Conservation (phyloP, 2,797 vertebrate genomes). For the Pantherophis vulpinus region DNA sequence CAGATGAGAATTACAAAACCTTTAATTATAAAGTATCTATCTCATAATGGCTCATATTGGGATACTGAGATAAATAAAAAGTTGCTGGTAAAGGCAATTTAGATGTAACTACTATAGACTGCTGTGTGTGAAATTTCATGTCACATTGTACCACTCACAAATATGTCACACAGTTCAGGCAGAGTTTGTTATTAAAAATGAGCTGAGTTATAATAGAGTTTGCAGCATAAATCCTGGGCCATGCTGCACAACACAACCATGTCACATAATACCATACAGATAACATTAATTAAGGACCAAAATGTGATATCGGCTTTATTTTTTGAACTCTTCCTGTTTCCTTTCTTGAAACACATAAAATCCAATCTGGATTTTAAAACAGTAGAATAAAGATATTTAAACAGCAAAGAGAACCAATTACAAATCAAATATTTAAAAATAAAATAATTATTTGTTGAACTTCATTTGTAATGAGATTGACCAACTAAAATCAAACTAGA, state of each 20-base stretch:
- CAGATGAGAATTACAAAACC: not conserved
- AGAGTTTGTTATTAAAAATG: not conserved
- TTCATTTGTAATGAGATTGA: not conserved
- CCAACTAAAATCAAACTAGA: not conserved
- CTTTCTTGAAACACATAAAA: conserved; percentile 16
- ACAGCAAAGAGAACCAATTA: not conserved
- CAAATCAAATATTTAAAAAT: not conserved
- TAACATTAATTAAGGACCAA: not conserved
- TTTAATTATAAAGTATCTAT: not conserved
- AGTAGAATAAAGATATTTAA: not conserved
- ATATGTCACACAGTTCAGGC: not conserved
- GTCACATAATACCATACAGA: not conserved
- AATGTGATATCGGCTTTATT: not conserved
- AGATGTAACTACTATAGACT: not conserved
- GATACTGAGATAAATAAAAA: not conserved
- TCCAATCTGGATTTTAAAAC: not conserved
- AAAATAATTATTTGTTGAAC: not conserved
- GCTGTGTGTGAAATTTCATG: not conserved
- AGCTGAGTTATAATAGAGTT: not conserved
- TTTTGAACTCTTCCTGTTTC: conserved; percentile 3
- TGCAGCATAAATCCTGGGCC: not conserved
- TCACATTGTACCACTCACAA: not conserved
- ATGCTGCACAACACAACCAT: not conserved
- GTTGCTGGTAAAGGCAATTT: not conserved
- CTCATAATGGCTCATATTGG: not conserved